Conservation (phyloP, 2,888 invertebrate species). For the Agrenia bidenticulata region DNA sequence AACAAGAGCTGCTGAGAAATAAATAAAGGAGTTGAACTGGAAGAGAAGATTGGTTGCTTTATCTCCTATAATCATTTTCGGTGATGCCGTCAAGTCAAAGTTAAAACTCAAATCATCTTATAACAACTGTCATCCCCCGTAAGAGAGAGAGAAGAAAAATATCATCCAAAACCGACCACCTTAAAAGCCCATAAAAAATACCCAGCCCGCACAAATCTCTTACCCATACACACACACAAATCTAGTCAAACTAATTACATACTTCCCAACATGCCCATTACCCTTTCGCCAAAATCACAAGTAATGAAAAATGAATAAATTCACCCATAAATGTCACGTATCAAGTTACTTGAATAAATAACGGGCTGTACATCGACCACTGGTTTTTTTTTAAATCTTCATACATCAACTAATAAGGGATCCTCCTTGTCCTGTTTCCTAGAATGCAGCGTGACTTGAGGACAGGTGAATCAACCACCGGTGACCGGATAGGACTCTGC, state of each 20-base stretch:
- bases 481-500: not conserved
- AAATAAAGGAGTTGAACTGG: slow-evolving; percentile 19
- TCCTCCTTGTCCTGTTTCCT: too few relatives aligned
- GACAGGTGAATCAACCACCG: slow-evolving; percentile 7
- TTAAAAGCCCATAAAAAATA: slow-evolving; percentile 12
- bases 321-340: not conserved
- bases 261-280: not conserved
- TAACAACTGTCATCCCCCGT: slow-evolving; percentile 11
- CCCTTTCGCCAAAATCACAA: slow-evolving; percentile 1
- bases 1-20: too few relatives aligned
- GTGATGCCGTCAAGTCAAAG: slow-evolving; percentile 18
- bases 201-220: not conserved
- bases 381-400: too few relatives aligned
- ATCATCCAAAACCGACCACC: slow-evolving; percentile 17
- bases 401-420: not conserved
- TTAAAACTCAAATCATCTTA: slow-evolving; percentile 6
- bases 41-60: slow-evolving; percentile 12
- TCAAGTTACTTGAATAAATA: too few relatives aligned
- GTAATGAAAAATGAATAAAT: not conserved
- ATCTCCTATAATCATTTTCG: slow-evolving; percentile 20
- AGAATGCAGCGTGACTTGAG: not conserved
- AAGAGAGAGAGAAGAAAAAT: slow-evolving; percentile 1
- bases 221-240: too few relatives aligned
- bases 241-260: too few relatives aligned
- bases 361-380: too few relatives aligned